Evolutionary conservation across 2,888 invertebrate species (phyloP), one percentile per base, ranked within the genome.

Genomic region (Microplitis deprimator): DNA sequence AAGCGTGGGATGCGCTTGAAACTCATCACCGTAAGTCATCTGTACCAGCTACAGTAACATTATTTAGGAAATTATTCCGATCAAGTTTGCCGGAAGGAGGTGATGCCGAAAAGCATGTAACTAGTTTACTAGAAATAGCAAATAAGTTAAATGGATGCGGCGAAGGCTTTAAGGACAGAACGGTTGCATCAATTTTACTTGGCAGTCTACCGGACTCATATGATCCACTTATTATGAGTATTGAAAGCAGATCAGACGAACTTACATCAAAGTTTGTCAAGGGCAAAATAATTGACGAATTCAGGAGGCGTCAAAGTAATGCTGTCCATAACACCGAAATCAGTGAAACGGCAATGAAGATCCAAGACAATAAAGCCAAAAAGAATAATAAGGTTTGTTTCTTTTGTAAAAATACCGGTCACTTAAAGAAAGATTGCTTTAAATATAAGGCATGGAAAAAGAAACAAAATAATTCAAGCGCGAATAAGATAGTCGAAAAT

Each of bases 201-300:
- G 77, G 82, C 10, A 85, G 83, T 71, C 41, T 83, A 6, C 83
- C 84, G 6, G 83, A 84, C 7, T 78, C 83, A 6, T 85, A 84
- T 65, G 78, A 78, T 62, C 81, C 81, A 4, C 62, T 85, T 1
- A 82, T 82, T 6, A 83, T 81, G 8, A 83, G 81, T 13, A 64
- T 83, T 29, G 82, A 83, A 74, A 80, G 77, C 60, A 78, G 83
- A 75, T 20, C 82, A 7, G 81, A 83, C 0, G 83, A 83, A 17
- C 50, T 82, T 16, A 83, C 83, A 20, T 50, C 80, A 4, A 74
- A 76, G 2, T 61, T 83, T 5, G 80, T 82, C 2, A 81, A 80
- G 67, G 78, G 81, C 2, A 82, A 83, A 77, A 64, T 82, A 13
- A 79, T 83, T 40, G 82, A 82, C 40, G 83, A 84, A 75, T 84